These are phyloP conservation scores for Leptarthrus brevirostris DNA, from an alignment of 2,888 invertebrate species.

Conservation along the genomic window DNA sequence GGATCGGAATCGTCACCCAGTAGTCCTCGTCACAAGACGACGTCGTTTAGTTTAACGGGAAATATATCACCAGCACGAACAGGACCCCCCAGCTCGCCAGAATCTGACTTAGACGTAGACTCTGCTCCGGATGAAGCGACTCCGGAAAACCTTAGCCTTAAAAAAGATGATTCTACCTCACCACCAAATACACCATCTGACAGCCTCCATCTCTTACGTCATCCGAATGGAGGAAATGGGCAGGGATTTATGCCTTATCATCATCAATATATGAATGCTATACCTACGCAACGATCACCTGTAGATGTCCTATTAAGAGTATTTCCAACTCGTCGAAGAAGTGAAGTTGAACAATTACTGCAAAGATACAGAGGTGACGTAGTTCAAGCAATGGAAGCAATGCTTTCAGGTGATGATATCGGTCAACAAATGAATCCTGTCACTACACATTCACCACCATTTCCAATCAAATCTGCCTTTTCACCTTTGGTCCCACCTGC, in stretches of 20 bases:
- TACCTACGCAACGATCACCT: constrained; percentile 75
- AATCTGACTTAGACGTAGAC: constrained; percentile 67
- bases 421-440: constrained; percentile 59
- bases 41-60: constrained; percentile 61
- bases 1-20: constrained; percentile 67
- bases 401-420: constrained; percentile 75
- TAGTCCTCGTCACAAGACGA: constrained; percentile 60
- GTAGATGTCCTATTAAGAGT: constrained; percentile 90
- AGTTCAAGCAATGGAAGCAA: constrained; percentile 91
- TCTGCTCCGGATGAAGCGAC: constrained; percentile 70
- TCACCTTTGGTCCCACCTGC: constrained; percentile 75
- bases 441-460: constrained; percentile 62
- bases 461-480: constrained; percentile 75
- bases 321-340: constrained; percentile 87
- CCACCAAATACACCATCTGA: constrained; percentile 66
- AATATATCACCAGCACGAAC: constrained; percentile 66
- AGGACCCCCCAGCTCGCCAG: constrained; percentile 67
- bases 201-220: constrained; percentile 62
- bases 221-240: constrained; percentile 59
- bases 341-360: constrained; percentile 86
- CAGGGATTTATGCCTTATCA: constrained; percentile 69
- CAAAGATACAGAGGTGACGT: constrained; percentile 89
- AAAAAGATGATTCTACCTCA: constrained; percentile 71
- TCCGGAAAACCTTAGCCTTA: constrained; percentile 85
- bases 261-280: constrained; percentile 61